Conservation (phyloP, 2,113 vertebrate genomes). For the Rhinichthys klamathensis region DNA sequence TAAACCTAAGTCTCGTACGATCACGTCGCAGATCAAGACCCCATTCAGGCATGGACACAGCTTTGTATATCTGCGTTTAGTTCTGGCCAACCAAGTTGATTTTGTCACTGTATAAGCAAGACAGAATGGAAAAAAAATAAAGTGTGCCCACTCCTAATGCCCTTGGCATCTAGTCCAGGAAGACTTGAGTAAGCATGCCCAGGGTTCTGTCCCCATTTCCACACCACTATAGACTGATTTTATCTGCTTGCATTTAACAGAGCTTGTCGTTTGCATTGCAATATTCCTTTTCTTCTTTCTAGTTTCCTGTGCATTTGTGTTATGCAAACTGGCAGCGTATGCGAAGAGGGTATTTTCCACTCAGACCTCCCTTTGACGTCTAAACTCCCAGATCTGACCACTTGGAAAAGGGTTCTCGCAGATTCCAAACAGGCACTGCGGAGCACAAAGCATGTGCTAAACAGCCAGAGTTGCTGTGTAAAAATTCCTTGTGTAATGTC, state of each 20-base stretch:
- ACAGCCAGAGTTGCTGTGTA: constrained; percentile 32
- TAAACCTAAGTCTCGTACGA: constrained; percentile 75
- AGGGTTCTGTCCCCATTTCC: constrained; percentile 76
- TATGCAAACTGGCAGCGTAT: neutral
- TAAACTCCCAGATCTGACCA: constrained; percentile 5
- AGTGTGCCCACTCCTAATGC: constrained; percentile 48
- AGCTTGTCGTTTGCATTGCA: constrained; percentile 70
- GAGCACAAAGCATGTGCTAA: constrained; percentile 36
- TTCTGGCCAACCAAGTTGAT: constrained; percentile 81
- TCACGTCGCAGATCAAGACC: constrained; percentile 82
- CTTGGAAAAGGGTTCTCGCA: neutral
- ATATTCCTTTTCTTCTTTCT: constrained; percentile 40
- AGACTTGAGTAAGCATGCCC: constrained; percentile 72
- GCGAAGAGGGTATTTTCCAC: constrained; percentile 22
- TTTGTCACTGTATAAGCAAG: constrained; percentile 86
- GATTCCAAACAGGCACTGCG: neutral
- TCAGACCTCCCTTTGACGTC: neutral
- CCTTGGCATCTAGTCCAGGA: constrained; percentile 59
- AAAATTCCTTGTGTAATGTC: constrained; percentile 44
- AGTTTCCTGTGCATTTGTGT: constrained; percentile 44
- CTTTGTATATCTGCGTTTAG: constrained; percentile 75
- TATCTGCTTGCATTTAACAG: constrained; percentile 87
- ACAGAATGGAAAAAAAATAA: constrained; percentile 66
- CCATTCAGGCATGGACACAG: constrained; percentile 76
- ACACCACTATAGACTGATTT: constrained; percentile 76